Base-by-base conservation (phyloP, 2,797 vertebrate species). In the Streptopelia turtur region DNA sequence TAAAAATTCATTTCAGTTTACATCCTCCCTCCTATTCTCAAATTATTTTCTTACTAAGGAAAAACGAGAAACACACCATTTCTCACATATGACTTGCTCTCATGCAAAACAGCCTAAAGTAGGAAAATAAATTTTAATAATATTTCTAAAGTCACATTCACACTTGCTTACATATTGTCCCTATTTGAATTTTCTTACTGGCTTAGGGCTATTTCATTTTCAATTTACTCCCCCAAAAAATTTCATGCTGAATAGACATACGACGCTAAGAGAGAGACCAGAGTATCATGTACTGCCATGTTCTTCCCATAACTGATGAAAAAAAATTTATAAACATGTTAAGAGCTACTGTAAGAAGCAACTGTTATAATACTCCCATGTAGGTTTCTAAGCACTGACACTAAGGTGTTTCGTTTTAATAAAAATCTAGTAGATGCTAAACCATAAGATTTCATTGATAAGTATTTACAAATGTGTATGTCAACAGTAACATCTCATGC, bases 21-120 rank as follows among this genome's bases (percentile, higher is more conserved):
- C 52, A 85, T 49, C 28, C 31, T 89, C 21, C 6, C 7, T 81
- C 15, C 15, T 65, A 70, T 49, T 80, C 16, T 28, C 24, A 66
- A 87, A 79, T 64, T 72, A 84, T 57, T 89, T 91, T 80, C 49
- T 90, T 47, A n/a, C 33, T 52, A 83, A n/a, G 11, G 22, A 74
- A 81, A 87, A 87, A 64, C 16, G 20, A 87, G n/a, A 87, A 89
- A 49, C 8, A 59, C 6, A 7, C 0, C 0, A 37, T 60, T 63
- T 74, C 45, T 90, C 39, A 63, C 39, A 41, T 31, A 60, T 8
- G 6, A 89, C 56, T 83, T 91, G 10, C 21, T 53, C 53, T 63
- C 20, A 45, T 82, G 52, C 31, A 85, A 76, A 91, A 72, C 10
- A 70, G 20, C 15, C 33, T 4, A 22, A 75, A 90, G 12, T n/a